phyloP scores from a whole-genome alignment of 2,797 vertebrate species.

The Oryzias dopingdopingensis region DNA sequence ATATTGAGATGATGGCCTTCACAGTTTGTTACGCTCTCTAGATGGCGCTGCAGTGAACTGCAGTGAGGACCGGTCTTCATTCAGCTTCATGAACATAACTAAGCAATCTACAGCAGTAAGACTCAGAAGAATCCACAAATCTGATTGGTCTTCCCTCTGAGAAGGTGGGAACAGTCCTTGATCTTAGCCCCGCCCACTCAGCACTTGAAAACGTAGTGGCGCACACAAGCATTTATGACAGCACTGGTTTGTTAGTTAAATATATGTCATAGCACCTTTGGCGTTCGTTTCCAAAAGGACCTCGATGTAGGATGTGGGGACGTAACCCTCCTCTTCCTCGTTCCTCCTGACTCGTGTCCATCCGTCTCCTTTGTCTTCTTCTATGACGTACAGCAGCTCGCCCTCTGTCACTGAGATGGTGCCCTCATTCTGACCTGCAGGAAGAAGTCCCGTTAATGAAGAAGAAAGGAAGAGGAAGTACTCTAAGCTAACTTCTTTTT shows the following conservation, averaged over 20 bases:
- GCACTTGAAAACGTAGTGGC: slow-evolving; percentile 17
- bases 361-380: slow-evolving; percentile 98
- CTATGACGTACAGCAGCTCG: slow-evolving; percentile 93
- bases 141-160: slow-evolving; percentile 38
- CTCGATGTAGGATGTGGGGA: slow-evolving; percentile 96
- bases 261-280: slow-evolving; percentile 99
- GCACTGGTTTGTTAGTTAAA: slow-evolving; percentile 73
- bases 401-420: slow-evolving; percentile 95
- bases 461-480: neutral
- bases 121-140: slow-evolving; percentile 41
- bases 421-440: slow-evolving; percentile 82
- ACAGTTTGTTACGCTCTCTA: slow-evolving; percentile 20
- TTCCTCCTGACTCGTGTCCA: slow-evolving; percentile 97
- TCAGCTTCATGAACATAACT: neutral
- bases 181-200: slow-evolving; percentile 5
- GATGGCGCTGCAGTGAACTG: slow-evolving; percentile 40
- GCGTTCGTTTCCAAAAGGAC: slow-evolving; percentile 98
- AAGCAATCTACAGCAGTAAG: slow-evolving; percentile 13
- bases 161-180: slow-evolving; percentile 22
- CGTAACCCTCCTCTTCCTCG: slow-evolving; percentile 97
- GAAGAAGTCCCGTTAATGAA: neutral
- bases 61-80: neutral
- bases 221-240: slow-evolving; percentile 16
- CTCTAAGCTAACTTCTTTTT: neutral
- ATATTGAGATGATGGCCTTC: no score